These are phyloP conservation scores for Athene noctua DNA, from an alignment of 2,113 vertebrate genomes.

Conservation along the genomic window DNA sequence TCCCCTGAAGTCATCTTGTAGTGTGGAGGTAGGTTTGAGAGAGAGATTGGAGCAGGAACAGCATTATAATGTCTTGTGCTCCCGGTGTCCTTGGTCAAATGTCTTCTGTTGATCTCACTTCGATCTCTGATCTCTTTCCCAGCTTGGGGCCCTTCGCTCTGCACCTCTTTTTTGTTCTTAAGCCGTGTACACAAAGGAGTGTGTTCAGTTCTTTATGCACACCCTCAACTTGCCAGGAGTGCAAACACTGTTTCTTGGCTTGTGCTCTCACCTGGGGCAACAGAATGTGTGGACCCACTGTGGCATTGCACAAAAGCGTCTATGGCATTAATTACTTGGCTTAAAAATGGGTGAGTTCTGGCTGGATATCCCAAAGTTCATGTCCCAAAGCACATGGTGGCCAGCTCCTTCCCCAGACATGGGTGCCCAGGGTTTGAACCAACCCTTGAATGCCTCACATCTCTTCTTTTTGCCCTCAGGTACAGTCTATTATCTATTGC, in stretches of 20 bases:
- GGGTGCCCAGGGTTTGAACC: neutral
- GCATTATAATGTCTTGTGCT: neutral
- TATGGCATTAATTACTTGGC: neutral
- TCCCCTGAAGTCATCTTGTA: neutral
- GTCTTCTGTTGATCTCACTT: neutral
- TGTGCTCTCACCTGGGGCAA: neutral
- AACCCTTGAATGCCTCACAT: fast-evolving
- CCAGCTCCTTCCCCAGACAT: neutral
- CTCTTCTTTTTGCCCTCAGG: neutral
- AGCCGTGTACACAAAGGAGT: neutral
- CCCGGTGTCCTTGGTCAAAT: neutral
- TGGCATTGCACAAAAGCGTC: neutral
- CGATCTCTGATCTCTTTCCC: neutral
- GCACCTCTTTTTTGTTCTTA: neutral
- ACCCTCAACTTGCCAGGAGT: neutral
- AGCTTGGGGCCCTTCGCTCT: neutral
- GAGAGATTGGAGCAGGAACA: neutral
- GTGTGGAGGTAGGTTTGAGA: neutral
- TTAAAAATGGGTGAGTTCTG: neutral
- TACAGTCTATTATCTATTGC: neutral
- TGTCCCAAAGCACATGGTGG: neutral
- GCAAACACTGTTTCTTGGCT: neutral
- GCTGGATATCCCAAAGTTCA: neutral
- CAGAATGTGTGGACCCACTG: neutral
- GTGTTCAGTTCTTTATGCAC: neutral